These are phyloP conservation scores for Byasa hedistus DNA, from an alignment of 2,888 invertebrate genomes.

Conservation along the genomic window DNA sequence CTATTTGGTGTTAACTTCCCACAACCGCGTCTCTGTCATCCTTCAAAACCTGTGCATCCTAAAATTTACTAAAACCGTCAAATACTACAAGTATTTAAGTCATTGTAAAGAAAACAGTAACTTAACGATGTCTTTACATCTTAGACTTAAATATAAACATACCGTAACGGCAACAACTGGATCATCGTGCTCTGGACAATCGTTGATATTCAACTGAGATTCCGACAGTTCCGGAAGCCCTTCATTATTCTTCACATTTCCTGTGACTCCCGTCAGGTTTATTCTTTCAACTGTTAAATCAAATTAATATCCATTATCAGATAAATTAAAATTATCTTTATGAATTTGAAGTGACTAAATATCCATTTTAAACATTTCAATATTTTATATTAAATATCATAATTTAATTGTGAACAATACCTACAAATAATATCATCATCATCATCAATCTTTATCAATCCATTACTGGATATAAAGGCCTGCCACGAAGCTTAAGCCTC, in stretches of 20 bases:
- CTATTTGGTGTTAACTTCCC: background rate
- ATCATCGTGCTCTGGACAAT: constrained; percentile 63
- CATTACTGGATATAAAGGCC: too few species aligned
- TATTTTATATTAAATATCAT: too few species aligned
- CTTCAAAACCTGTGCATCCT: too few species aligned
- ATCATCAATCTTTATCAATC: too few species aligned
- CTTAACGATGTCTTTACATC: background rate
- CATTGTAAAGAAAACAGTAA: background rate
- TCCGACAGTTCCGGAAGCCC: constrained; percentile 38
- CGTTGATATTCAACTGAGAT: constrained; percentile 43
- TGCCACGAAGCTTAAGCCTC: too few species aligned
- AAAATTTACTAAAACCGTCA: background rate
- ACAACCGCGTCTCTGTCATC: too few species aligned
- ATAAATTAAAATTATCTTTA: too few species aligned
- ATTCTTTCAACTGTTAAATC: constrained; percentile 43
- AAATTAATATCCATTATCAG: background rate
- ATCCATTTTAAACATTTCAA: too few species aligned
- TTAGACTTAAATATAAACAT: constrained; percentile 10
- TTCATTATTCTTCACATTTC: background rate
- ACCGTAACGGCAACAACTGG: constrained; percentile 69
- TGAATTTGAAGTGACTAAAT: too few species aligned
- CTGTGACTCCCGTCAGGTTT: background rate
- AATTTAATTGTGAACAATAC: too few species aligned
- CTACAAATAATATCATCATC: too few species aligned
- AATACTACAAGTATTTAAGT: background rate